Percentiles rank a stretch among this genome's conserved stretches.
phyloP scores from a whole-genome alignment of 92 coral and sea anemone species.

The Desmophyllum pertusum region DNA sequence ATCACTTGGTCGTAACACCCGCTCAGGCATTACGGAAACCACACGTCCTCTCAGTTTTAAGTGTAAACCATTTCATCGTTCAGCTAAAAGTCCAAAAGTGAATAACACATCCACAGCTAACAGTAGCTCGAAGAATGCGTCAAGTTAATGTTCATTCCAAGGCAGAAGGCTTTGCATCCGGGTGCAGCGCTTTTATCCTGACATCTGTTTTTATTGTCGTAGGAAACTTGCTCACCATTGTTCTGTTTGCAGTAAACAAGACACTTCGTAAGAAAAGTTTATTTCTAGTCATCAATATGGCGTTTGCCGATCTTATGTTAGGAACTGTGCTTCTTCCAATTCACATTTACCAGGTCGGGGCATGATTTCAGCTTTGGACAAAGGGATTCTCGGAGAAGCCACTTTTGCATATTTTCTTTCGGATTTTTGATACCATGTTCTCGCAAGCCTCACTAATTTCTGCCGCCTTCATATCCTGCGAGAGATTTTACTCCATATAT shows the following conservation, averaged over 20 bases:
- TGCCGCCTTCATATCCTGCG: too few species aligned
- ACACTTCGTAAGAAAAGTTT: slow-evolving; percentile 12
- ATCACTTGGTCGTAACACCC: too few species aligned
- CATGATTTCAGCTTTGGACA: background rate
- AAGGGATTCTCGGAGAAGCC: background rate
- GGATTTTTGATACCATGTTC: background rate
- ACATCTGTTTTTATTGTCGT: slow-evolving; percentile 1
- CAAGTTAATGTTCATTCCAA: too few species aligned
- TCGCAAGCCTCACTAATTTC: background rate
- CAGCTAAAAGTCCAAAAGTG: too few species aligned
- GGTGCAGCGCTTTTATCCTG: too few species aligned
- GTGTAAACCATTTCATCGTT: too few species aligned
- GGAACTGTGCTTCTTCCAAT: background rate
- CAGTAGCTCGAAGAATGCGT: too few species aligned
- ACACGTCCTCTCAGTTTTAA: too few species aligned
- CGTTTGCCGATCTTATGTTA: slow-evolving; percentile 13
- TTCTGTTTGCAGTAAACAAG: background rate
- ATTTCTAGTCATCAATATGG: slow-evolving; percentile 7
- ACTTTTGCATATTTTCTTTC: background rate
- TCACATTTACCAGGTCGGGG: background rate
- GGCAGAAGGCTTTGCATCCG: too few species aligned
- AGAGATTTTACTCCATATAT: too few species aligned
- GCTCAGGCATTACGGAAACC: too few species aligned
- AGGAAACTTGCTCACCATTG: slow-evolving; percentile 9
- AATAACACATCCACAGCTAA: too few species aligned